Percentiles rank a stretch among this genome's conserved stretches.
Conservation (phyloP, 53 echinoderm and acorn worm genomes). For the Luidia sarsii region DNA sequence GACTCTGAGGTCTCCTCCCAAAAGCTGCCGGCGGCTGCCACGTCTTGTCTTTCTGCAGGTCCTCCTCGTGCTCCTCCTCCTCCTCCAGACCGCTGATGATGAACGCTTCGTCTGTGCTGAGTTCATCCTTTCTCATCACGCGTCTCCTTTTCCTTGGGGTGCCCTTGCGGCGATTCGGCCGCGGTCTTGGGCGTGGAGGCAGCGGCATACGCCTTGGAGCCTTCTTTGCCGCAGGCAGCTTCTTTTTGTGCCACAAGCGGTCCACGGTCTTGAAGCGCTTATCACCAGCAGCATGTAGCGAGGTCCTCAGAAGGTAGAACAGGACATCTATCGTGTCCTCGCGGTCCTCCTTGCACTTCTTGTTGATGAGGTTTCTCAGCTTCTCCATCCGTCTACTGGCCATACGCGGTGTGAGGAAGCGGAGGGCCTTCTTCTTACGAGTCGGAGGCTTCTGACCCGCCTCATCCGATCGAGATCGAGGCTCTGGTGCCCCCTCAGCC, state of each 20-base stretch:
- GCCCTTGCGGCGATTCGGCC: constrained; percentile 19
- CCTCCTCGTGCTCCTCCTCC: constrained; percentile 23
- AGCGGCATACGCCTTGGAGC: not conserved
- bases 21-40: constrained; percentile 18
- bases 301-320: constrained; percentile 30
- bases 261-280: constrained; percentile 8
- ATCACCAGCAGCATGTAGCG: constrained; percentile 1
- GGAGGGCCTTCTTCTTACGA: constrained; percentile 30
- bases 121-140: not conserved
- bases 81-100: not conserved
- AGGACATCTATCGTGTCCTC: constrained; percentile 36
- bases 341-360: constrained; percentile 5
- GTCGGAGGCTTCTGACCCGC: not conserved
- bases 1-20: constrained; percentile 3
- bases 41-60: constrained; percentile 10
- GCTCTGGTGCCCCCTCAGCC: no score
- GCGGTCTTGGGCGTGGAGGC: not conserved
- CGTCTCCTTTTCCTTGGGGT: constrained; percentile 23
- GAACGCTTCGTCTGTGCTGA: not conserved
- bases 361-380: not conserved
- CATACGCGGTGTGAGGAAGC: constrained; percentile 11
- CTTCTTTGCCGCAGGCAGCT: not conserved
- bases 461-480: constrained; percentile 7
- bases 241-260: constrained; percentile 29
- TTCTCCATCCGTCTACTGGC: not conserved